Evolutionary conservation across 2,113 vertebrate genomes (phyloP), one percentile per base, ranked within the genome.

Genomic region (Tachysurus vachellii): DNA sequence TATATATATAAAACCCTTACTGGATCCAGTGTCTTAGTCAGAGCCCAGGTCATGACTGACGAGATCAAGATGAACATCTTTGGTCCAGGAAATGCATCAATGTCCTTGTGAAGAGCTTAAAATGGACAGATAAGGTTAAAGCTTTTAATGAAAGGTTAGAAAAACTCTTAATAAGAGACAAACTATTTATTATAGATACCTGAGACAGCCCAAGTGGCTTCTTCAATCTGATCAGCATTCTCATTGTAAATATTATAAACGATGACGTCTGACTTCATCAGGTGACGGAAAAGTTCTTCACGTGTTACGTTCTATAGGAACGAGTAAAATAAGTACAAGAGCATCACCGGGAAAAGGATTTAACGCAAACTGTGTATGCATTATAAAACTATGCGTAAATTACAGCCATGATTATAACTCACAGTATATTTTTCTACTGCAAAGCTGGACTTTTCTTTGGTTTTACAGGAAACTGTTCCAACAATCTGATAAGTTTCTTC

Each of bases 21-120:
- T 9, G 96, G 94, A 86, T 96, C 94, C 1, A 92, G n/a, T 0
- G 92, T 91, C 90, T 95, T 97, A 90, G 94, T 97, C 76, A 93
- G 93, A 0, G 95, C 96, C 98, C 98, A 99, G 0, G 94, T 99
- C 97, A 99, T 96, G 92, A 98, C 91, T 0, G 97, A 97, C 86
- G 98, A 99, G 81, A 99, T 42, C 8, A 99, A 94, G 88, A 99
- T 96, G 89, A 98, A 99, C 44, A 94, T 57, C 92, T 99, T 99
- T 0, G 92, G 93, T 82, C 90, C 92, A 83, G 90, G 73, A 88
- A 99, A 98, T 87, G 76, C 88, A 5, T 82, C 79, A 23, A 94
- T 89, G 88, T 96, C 91, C 13, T 87, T 90, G 62, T 94, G 95
- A 56, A 99, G 92, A 0, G 95, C 98, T 99, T 90, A 1, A 88